Percentiles rank a stretch among this genome's conserved stretches.
Conservation (phyloP, 1,140 invertebrate genomes). For the Drosophila sechellia region DNA sequence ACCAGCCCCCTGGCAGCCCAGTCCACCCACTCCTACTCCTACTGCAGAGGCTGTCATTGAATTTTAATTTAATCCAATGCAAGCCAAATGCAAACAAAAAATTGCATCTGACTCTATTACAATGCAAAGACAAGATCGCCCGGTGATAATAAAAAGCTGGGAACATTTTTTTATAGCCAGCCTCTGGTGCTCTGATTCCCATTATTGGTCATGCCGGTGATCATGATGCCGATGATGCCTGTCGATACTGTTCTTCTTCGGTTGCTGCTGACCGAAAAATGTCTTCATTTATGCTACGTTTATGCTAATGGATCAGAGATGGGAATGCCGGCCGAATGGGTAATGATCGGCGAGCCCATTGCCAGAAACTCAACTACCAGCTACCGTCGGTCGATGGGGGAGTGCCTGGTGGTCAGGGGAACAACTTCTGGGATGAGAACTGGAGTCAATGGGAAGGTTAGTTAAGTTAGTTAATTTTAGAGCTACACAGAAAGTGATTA, state of each 20-base stretch:
- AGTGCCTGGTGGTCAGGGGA: conserved; percentile 2
- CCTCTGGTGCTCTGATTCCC: conserved; percentile 74
- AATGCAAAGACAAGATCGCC: conserved; percentile 66
- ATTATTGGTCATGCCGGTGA: conserved; percentile 75
- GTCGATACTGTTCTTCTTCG: conserved; percentile 36
- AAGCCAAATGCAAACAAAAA: conserved; percentile 60
- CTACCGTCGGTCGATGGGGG: conserved; percentile 4
- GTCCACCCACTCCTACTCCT: conserved; percentile 5
- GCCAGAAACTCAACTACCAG: not conserved
- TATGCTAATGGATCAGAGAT: conserved; percentile 77
- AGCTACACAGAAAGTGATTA: no score
- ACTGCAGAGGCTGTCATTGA: conserved; percentile 61
- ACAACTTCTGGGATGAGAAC: not conserved
- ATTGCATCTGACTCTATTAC: conserved; percentile 69
- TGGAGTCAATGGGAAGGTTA: no score
- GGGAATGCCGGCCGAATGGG: conserved; percentile 25
- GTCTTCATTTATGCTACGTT: conserved; percentile 78
- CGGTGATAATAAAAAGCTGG: conserved; percentile 79
- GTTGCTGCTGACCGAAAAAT: conserved; percentile 53
- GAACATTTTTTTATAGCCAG: conserved; percentile 61
- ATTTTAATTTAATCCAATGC: conserved; percentile 81
- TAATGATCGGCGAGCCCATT: conserved; percentile 10
- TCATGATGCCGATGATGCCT: conserved; percentile 40
- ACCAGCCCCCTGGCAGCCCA: not conserved
- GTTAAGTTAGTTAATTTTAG: no score